Percentiles rank a stretch among this genome's conserved stretches.
These are phyloP conservation scores for Excalfactoria chinensis DNA, from an alignment of 2,113 vertebrate species.

Conservation along the genomic window DNA sequence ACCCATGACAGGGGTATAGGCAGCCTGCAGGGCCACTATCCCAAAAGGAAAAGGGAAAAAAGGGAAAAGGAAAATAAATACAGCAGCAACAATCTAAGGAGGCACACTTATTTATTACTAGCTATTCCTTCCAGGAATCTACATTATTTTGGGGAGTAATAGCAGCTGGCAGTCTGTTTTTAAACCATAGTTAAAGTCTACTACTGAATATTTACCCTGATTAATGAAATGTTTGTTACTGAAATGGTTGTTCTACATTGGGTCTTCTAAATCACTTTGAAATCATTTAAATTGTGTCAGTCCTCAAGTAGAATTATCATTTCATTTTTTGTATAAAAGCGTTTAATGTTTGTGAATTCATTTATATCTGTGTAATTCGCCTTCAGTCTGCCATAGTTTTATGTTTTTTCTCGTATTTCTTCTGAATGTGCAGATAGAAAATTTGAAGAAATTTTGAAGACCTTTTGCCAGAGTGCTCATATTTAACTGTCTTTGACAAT, in stretches of 20 bases:
- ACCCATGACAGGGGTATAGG: too few relatives aligned
- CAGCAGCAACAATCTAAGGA: too few relatives aligned
- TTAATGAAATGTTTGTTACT: background rate
- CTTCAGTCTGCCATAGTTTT: background rate
- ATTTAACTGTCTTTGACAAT: background rate
- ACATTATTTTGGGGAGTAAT: background rate
- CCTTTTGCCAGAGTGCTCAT: background rate
- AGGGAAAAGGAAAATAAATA: too few relatives aligned
- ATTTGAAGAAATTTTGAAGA: background rate
- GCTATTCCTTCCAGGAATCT: background rate
- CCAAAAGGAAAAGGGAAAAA: too few relatives aligned
- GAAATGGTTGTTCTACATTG: background rate
- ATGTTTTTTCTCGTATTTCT: background rate
- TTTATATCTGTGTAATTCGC: background rate
- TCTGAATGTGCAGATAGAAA: background rate
- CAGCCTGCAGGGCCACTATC: too few relatives aligned
- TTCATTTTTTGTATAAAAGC: background rate
- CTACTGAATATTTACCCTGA: background rate
- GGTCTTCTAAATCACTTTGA: background rate
- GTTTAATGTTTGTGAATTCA: background rate
- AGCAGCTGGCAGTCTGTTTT: background rate
- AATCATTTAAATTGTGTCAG: background rate
- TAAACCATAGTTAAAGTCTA: background rate
- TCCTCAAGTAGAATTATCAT: background rate
- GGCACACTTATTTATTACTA: background rate